phyloP scores from a whole-genome alignment of 1,140 invertebrate species.

The Holotrichia oblita region DNA sequence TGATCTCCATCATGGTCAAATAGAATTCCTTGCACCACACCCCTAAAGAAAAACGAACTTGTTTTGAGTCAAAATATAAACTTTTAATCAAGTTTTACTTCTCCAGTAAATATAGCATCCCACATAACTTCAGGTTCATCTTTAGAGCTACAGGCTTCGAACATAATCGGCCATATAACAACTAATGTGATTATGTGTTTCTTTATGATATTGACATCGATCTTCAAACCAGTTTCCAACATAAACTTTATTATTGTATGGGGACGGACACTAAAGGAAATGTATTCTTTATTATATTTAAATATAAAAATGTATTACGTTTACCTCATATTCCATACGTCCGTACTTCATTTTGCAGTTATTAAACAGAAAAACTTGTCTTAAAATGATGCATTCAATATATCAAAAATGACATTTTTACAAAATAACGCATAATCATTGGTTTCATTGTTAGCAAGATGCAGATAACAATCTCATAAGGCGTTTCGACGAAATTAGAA shows the following conservation, averaged over 20 bases:
- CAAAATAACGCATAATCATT: neutral
- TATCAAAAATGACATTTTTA: neutral
- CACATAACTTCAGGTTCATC: slow-evolving; percentile 39
- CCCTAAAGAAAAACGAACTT: slow-evolving; percentile 36
- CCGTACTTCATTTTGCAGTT: neutral
- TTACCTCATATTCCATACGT: slow-evolving; percentile 36
- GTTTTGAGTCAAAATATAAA: neutral
- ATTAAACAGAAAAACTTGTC: neutral
- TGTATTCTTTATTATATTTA: neutral
- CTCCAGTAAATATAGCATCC: slow-evolving; percentile 22
- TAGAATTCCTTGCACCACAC: slow-evolving; percentile 36
- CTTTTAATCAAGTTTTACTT: neutral
- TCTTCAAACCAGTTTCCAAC: slow-evolving; percentile 43
- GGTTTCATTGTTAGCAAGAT: too few species aligned
- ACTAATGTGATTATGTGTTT: slow-evolving; percentile 16
- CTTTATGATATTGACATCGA: slow-evolving; percentile 30
- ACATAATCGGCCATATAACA: slow-evolving; percentile 35
- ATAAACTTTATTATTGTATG: slow-evolving; percentile 35
- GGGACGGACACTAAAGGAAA: slow-evolving; percentile 22
- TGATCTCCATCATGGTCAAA: slow-evolving; percentile 38
- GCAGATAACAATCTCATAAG: neutral
- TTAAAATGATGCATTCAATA: neutral
- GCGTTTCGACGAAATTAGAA: too few species aligned
- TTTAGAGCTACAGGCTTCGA: slow-evolving; percentile 34
- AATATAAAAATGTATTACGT: neutral